phyloP scores from a whole-genome alignment of 2,888 invertebrate species.

The Euplexia lucipara region DNA sequence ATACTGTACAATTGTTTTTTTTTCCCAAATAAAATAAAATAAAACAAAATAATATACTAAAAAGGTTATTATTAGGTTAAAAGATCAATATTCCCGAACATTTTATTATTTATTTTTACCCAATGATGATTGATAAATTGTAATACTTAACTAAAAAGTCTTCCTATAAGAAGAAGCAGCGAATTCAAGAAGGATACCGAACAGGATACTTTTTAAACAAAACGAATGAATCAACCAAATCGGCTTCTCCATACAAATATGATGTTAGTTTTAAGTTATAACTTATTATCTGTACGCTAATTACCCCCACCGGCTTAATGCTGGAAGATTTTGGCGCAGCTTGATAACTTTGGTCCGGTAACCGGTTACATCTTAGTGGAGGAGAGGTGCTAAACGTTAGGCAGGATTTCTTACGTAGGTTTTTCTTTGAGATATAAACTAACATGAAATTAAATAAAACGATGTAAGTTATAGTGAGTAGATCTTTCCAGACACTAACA shows the following conservation, averaged over 20 bases:
- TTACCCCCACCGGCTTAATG: conserved; percentile 79
- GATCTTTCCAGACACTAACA: no score
- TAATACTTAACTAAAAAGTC: no score
- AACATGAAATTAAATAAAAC: no score
- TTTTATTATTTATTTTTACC: no score
- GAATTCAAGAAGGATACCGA: background rate
- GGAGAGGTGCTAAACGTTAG: conserved; percentile 40
- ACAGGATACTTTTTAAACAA: conserved; percentile 33
- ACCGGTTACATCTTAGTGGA: conserved; percentile 20
- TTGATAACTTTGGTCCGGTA: conserved; percentile 61
- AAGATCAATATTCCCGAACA: no score
- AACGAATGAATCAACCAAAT: conserved; percentile 37
- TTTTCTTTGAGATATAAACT: background rate
- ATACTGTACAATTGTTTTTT: no score
- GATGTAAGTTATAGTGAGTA: no score
- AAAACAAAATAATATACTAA: no score
- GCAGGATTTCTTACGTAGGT: background rate
- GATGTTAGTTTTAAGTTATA: conserved; percentile 72
- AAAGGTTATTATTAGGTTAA: no score
- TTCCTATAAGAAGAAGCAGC: background rate
- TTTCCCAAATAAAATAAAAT: no score
- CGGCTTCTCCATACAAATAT: conserved; percentile 37
- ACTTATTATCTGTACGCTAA: conserved; percentile 76
- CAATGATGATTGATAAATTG: no score
- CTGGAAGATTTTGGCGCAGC: conserved; percentile 61